phyloP scores from a whole-genome alignment of 2,888 invertebrate species.

The Papilio protenor region DNA sequence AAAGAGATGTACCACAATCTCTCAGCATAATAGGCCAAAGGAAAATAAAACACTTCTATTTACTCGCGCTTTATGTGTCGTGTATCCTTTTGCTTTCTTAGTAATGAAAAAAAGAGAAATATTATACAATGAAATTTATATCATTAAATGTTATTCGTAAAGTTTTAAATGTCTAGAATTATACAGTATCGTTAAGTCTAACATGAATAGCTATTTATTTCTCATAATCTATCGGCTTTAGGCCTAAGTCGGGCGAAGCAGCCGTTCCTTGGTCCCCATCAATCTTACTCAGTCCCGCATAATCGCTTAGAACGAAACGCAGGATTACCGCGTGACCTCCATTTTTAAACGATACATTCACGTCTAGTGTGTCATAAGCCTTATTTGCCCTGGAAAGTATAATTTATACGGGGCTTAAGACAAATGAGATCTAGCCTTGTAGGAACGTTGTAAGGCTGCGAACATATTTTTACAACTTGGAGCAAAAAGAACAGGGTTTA shows the following conservation, averaged over 20 bases:
- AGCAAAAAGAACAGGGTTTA: conserved; percentile 19
- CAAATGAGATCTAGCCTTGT: conserved; percentile 41
- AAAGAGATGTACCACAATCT: background rate
- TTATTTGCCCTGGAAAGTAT: conserved; percentile 43
- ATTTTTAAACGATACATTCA: conserved; percentile 69
- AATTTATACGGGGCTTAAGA: conserved; percentile 39
- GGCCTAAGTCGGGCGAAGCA: conserved; percentile 38
- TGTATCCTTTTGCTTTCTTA: background rate
- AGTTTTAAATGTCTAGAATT: conserved; percentile 28
- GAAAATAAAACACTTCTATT: background rate
- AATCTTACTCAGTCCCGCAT: conserved; percentile 81
- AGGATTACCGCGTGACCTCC: conserved; percentile 69
- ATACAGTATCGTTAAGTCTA: conserved; percentile 10
- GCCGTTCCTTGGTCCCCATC: conserved; percentile 66
- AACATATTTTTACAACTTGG: conserved; percentile 36
- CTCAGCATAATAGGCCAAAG: background rate
- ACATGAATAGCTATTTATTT: conserved; percentile 41
- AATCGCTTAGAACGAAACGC: conserved; percentile 76
- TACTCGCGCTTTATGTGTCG: background rate
- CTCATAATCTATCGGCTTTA: conserved; percentile 42
- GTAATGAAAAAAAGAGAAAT: background rate
- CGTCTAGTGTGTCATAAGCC: conserved; percentile 52
- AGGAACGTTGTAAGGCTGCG: conserved; percentile 31
- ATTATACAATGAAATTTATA: background rate
- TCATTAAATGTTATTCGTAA: background rate